Percentiles rank a stretch among this genome's conserved stretches.
These are phyloP conservation scores for Albula glossodonta DNA, from an alignment of 2,113 vertebrate species.

Conservation along the genomic window DNA sequence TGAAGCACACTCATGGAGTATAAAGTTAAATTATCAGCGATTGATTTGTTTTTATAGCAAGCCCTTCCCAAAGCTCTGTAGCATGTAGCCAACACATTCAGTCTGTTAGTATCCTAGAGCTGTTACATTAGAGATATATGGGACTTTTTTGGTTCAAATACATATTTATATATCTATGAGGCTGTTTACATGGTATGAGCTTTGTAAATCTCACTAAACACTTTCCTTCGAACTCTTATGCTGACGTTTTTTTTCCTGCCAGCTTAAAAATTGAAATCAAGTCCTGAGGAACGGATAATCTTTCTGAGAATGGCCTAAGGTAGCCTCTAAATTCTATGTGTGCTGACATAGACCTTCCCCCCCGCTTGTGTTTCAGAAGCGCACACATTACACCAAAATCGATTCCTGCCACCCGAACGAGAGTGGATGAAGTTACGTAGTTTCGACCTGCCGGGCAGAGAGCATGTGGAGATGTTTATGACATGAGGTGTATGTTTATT, in stretches of 20 bases:
- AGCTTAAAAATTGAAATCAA: not conserved
- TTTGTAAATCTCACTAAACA: not conserved
- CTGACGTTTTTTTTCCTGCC: not conserved
- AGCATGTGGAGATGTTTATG: conserved; percentile 43
- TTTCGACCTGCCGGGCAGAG: conserved; percentile 25
- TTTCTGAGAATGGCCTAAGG: not conserved
- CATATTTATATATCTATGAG: no score
- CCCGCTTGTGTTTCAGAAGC: not conserved
- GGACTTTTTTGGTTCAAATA: no score
- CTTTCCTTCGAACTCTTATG: not conserved
- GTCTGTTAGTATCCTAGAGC: no score
- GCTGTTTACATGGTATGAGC: no score
- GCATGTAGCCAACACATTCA: no score
- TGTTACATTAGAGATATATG: no score
- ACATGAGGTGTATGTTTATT: conserved; percentile 43
- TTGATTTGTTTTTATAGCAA: no score
- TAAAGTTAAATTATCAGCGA: no score
- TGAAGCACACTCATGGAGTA: no score
- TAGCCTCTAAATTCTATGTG: not conserved
- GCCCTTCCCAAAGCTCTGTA: no score
- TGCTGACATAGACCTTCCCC: not conserved
- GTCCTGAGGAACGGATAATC: not conserved
- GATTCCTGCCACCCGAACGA: conserved; percentile 16
- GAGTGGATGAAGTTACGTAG: conserved; percentile 3
- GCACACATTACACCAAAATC: not conserved